Percentiles rank a stretch among this genome's conserved stretches.
Evolutionary conservation across 1,140 invertebrate species (phyloP).

Genomic region (Anagrus nilaparvatae): DNA sequence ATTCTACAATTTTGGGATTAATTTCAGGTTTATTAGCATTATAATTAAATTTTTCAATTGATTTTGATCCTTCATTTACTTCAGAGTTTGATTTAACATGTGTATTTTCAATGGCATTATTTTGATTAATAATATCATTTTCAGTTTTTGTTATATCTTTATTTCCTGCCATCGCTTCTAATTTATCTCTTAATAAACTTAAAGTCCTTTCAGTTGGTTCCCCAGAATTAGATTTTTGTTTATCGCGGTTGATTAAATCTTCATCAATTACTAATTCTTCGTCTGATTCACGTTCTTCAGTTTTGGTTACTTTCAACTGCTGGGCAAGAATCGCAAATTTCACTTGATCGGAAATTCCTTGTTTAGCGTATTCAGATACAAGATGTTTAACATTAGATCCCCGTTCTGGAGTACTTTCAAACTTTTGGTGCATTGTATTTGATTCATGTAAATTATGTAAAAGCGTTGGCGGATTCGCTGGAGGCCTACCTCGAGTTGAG

Average conservation of each 20-base stretch:
- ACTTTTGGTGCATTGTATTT: too few species aligned
- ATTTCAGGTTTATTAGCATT: too few species aligned
- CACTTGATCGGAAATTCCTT: slow-evolving; percentile 59
- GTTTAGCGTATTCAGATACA: slow-evolving; percentile 19
- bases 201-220: slow-evolving; percentile 28
- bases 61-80: slow-evolving; percentile 1
- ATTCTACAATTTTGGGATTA: too few species aligned
- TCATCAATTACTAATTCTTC: slow-evolving; percentile 65
- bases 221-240: slow-evolving; percentile 14
- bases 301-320: slow-evolving; percentile 51
- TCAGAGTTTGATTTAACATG: slow-evolving; percentile 17
- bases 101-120: slow-evolving; percentile 15
- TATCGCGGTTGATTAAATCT: slow-evolving; percentile 27
- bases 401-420: slow-evolving; percentile 13
- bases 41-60: too few species aligned
- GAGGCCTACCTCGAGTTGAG: slow-evolving; percentile 41
- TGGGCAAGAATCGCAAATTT: slow-evolving; percentile 69
- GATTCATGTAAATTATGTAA: too few species aligned
- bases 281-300: slow-evolving; percentile 49
- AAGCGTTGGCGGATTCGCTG: slow-evolving; percentile 28
- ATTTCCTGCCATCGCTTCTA: too few species aligned
- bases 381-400: slow-evolving; percentile 27
- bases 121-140: slow-evolving; percentile 14
- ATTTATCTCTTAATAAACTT: slow-evolving; percentile 32
- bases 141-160: too few species aligned